phyloP scores from a whole-genome alignment of 2,888 invertebrate species.

The Nomada ferruginata region DNA sequence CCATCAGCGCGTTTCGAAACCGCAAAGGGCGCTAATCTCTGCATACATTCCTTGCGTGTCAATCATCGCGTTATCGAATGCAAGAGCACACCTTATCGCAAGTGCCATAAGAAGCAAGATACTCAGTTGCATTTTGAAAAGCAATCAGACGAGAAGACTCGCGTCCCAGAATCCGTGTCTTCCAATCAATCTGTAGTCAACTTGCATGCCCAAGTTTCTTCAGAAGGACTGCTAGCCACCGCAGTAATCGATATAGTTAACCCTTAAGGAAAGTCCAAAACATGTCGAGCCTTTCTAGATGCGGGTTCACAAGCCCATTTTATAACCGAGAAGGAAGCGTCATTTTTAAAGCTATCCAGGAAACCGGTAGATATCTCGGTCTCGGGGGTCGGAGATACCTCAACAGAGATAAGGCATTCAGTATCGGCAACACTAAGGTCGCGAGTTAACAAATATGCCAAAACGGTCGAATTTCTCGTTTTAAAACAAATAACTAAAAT shows the following conservation, averaged over 20 bases:
- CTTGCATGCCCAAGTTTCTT: background rate
- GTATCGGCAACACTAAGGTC: slow-evolving; percentile 5
- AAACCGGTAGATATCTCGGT: background rate
- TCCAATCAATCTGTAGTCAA: background rate
- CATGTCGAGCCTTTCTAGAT: slow-evolving; percentile 16
- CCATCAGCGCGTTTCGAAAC: background rate
- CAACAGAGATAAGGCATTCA: slow-evolving; percentile 8
- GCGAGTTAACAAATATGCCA: background rate
- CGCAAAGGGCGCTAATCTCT: background rate
- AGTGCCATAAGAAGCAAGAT: slow-evolving; percentile 4
- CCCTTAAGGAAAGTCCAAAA: background rate
- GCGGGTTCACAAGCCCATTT: slow-evolving; percentile 15
- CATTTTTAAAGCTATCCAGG: background rate
- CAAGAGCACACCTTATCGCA: background rate
- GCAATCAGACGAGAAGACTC: background rate
- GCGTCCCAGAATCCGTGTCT: background rate
- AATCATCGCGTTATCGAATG: slow-evolving; percentile 3
- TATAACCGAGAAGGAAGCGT: background rate
- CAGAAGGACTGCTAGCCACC: slow-evolving; percentile 13
- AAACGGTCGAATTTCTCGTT: background rate
- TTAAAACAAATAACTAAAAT: no score
- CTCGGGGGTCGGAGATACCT: background rate
- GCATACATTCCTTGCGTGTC: slow-evolving; percentile 1
- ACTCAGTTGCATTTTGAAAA: background rate
- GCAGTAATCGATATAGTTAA: background rate